Evolutionary conservation across 2,888 invertebrate genomes (phyloP), one percentile per base, ranked within the genome.

Genomic region (Gasteruption jaculator): DNA sequence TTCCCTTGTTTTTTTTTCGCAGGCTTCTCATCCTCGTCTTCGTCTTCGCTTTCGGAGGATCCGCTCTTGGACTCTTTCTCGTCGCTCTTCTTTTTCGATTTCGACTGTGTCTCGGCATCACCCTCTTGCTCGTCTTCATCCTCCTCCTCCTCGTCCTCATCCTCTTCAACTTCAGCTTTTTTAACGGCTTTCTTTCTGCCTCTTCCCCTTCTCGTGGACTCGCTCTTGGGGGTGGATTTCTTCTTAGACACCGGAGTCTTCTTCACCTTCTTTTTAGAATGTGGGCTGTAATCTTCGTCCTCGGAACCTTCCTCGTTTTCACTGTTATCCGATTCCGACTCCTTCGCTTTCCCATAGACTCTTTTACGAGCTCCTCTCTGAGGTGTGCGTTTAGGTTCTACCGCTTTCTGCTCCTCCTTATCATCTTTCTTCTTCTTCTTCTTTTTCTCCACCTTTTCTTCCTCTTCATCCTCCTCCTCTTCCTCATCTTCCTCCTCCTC

Each of bases 281-380:
- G 46, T n/a, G 67, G 64, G 50, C 53, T 65, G 20, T 65, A 63
- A 50, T 67, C 68, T 40, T 68, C 64, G 41, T 60, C 57, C n/a
- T 61, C 59, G 2, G 67, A 62, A 26, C 56, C 53, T 38, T 58
- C 52, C 41, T 62, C 57, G 5, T 55, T 49, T 7, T 50, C 50
- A 39, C 58, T 63, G n/a, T 58, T 56, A 3, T 65, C 63, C 1
- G 63, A 63, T 3, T 48, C 59, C 6, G 61, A 61, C 22, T 30
- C 44, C 16, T 48, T 52, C 5, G 38, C 39, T 48, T 58, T 57
- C 4, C 53, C 15, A n/a, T n/a, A n/a, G n/a, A n/a, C n/a, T n/a
- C n/a, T n/a, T n/a, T n/a, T n/a, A n/a, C n/a, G n/a, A n/a, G n/a
- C n/a, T n/a, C n/a, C n/a, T n/a, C n/a, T n/a, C n/a, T n/a, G n/a